A percentile compares a stretch with the other conserved stretches of the same genome.
These are phyloP conservation scores for Tricholauxania praeusta DNA, from an alignment of 2,888 invertebrate genomes.

Conservation along the genomic window DNA sequence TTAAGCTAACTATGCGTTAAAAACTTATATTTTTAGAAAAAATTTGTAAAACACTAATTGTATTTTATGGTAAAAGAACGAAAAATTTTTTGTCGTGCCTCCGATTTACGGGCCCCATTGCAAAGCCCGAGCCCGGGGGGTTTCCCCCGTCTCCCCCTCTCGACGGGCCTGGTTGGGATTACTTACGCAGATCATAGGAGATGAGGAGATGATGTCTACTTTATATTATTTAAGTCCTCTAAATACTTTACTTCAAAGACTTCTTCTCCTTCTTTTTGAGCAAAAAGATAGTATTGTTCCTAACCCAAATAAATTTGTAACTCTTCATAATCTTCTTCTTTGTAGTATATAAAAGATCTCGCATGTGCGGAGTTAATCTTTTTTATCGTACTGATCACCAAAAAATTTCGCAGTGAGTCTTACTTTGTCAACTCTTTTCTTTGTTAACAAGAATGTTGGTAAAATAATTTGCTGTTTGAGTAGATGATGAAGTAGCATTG, in stretches of 20 bases:
- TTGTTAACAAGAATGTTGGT: background rate
- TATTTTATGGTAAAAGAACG: too few relatives aligned
- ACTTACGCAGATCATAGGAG: too few relatives aligned
- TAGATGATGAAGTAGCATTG: background rate
- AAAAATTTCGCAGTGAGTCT: slow-evolving; percentile 17
- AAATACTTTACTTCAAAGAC: background rate
- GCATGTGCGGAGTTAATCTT: slow-evolving; percentile 18
- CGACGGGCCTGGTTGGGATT: too few relatives aligned
- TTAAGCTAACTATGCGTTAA: too few relatives aligned
- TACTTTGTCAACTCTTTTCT: background rate
- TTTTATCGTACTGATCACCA: slow-evolving; percentile 27
- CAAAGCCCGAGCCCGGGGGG: too few relatives aligned
- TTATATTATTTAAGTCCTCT: too few relatives aligned
- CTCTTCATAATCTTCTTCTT: slow-evolving; percentile 17
- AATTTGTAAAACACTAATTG: too few relatives aligned
- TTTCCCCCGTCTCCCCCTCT: too few relatives aligned
- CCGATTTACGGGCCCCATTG: too few relatives aligned
- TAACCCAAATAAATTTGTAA: slow-evolving; percentile 27
- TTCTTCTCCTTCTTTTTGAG: slow-evolving; percentile 26
- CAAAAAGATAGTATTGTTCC: slow-evolving; percentile 29
- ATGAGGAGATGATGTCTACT: too few relatives aligned
- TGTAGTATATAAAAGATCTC: slow-evolving; percentile 27
- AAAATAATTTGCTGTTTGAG: background rate
- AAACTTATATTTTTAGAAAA: too few relatives aligned
- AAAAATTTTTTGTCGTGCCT: too few relatives aligned